These are phyloP conservation scores for Holcopasites calliopsidis DNA, from an alignment of 1,140 invertebrate species.

Conservation along the genomic window DNA sequence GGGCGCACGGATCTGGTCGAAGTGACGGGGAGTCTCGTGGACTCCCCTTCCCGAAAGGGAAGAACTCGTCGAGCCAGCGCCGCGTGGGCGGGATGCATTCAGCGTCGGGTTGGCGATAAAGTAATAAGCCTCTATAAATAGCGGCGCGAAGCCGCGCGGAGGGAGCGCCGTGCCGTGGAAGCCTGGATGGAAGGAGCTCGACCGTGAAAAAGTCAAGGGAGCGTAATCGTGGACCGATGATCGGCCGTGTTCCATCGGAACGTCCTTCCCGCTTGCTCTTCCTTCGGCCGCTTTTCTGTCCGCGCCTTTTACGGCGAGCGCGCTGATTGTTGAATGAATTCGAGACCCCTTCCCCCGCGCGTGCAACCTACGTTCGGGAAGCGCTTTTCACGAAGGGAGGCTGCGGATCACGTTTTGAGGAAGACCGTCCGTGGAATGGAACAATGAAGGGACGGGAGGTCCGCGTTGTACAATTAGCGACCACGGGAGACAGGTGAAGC, in stretches of 20 bases:
- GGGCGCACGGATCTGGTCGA: too few species aligned
- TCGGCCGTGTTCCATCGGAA: conserved; percentile 43
- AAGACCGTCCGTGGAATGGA: conserved; percentile 4
- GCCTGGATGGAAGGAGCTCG: conserved; percentile 68
- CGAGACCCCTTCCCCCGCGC: background rate
- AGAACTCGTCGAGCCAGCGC: too few species aligned
- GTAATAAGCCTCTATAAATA: conserved; percentile 75
- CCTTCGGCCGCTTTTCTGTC: background rate
- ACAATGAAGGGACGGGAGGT: conserved; percentile 56
- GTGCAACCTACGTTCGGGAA: too few species aligned
- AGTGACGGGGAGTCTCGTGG: background rate
- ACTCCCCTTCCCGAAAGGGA: conserved; percentile 11
- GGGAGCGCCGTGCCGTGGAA: conserved; percentile 56
- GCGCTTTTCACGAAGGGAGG: too few species aligned
- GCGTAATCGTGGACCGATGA: conserved; percentile 74
- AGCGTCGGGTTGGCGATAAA: conserved; percentile 69
- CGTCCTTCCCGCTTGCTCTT: background rate
- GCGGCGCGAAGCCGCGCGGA: conserved; percentile 57
- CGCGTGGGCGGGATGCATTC: conserved; percentile 68
- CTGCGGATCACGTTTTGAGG: too few species aligned
- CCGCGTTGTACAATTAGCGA: conserved; percentile 56
- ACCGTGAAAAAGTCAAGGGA: conserved; percentile 73
- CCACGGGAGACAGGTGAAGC: conserved; percentile 61
- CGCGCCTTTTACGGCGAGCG: conserved; percentile 23
- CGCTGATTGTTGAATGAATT: conserved; percentile 43